phyloP scores from a whole-genome alignment of 2,888 invertebrate genomes.

The Drosophila flavopinicola region DNA sequence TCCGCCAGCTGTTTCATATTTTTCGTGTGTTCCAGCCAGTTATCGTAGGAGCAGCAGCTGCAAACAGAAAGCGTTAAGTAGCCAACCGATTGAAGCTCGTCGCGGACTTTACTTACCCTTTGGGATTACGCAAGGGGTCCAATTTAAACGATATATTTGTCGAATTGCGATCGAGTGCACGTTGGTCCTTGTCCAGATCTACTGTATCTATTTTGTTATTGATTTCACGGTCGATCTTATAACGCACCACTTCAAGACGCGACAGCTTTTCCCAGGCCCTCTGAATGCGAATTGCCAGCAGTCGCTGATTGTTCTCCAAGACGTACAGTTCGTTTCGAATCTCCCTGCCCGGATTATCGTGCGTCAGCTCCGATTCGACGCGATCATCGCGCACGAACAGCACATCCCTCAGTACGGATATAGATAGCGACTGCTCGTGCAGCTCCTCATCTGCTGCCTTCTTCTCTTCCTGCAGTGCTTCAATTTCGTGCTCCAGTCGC shows the following conservation, averaged over 20 bases:
- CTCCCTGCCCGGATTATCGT: conserved; percentile 91
- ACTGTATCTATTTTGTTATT: conserved; percentile 92
- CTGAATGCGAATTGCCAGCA: conserved; percentile 89
- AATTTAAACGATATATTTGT: conserved; percentile 93
- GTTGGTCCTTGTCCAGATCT: conserved; percentile 90
- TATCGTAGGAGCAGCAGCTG: conserved; percentile 89
- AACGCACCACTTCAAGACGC: conserved; percentile 83
- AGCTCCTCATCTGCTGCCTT: conserved; percentile 90
- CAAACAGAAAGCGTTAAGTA: conserved; percentile 1
- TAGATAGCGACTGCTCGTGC: conserved; percentile 88
- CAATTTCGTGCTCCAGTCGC: conserved; percentile 88
- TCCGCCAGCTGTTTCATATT: conserved; percentile 91
- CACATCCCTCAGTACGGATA: conserved; percentile 89
- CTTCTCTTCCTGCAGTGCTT: conserved; percentile 88
- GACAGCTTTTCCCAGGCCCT: conserved; percentile 88
- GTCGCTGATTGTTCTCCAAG: conserved; percentile 89
- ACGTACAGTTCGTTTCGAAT: conserved; percentile 91
- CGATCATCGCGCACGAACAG: conserved; percentile 91
- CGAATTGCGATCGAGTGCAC: conserved; percentile 90
- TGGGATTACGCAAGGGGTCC: conserved; percentile 90
- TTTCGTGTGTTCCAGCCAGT: conserved; percentile 92
- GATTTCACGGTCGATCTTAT: conserved; percentile 89
- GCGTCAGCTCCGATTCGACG: conserved; percentile 89
- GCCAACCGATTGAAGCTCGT: not conserved
- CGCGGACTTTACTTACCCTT: conserved; percentile 87